Conservation (phyloP, 2,888 invertebrate genomes). For the Calameuta filiformis region DNA sequence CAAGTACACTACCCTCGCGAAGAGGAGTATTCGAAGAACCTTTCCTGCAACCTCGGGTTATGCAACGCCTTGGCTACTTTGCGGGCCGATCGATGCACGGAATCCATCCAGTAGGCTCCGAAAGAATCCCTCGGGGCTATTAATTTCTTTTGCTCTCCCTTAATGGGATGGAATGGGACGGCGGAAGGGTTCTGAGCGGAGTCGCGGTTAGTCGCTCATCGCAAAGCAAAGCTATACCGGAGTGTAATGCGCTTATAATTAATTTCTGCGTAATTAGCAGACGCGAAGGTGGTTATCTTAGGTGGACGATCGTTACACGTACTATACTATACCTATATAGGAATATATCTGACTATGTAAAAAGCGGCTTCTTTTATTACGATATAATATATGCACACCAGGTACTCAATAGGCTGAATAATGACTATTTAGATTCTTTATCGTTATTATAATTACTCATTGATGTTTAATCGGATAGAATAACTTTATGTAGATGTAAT, state of each 20-base stretch:
- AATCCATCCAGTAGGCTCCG: neutral
- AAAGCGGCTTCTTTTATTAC: neutral
- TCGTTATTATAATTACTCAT: neutral
- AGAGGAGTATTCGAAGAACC: neutral
- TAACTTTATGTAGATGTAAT: neutral
- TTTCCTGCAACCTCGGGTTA: neutral
- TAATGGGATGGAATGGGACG: neutral
- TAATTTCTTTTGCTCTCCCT: neutral
- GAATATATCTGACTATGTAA: neutral
- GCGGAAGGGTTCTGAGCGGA: neutral
- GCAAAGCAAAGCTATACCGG: constrained; percentile 20
- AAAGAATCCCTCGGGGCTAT: neutral
- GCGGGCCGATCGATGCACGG: neutral
- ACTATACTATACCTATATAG: neutral
- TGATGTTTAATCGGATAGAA: neutral
- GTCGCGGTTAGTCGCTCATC: neutral
- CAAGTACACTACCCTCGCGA: neutral
- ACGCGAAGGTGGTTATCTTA: constrained; percentile 48
- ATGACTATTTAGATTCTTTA: neutral
- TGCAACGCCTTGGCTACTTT: neutral
- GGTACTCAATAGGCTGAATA: neutral
- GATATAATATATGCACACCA: neutral
- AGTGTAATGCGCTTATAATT: constrained; percentile 51
- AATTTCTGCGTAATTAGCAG: constrained; percentile 58
- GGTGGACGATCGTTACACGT: constrained; percentile 47